Base-by-base conservation (phyloP, 1,140 invertebrate species). In the Brachionus rubens region DNA sequence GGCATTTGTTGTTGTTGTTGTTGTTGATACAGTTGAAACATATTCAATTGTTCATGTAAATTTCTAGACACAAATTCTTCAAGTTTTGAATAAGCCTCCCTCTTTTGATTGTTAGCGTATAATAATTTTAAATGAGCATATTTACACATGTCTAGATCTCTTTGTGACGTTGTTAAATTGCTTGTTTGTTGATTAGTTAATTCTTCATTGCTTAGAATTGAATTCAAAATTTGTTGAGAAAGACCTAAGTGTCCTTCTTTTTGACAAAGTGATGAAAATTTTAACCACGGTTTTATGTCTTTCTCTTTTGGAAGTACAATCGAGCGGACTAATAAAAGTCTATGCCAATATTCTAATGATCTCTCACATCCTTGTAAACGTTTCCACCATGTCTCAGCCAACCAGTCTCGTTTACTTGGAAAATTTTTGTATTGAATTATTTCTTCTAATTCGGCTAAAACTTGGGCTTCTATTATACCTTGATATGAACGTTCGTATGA, bases 401-500 rank as follows among this genome's bases (percentile, higher is more conserved):
- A 91, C 0, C 89, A 91, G 3, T 89, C 88, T 77, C 92, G 86
- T 77, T 92, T 87, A 83, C 97, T 94, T 0, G 90, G 91, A 5
- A 96, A 90, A 12, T 96, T 83, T 82, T 96, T 93, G 81, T 93
- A 99, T 79, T 96, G 93, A 76, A 98, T 93, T 0, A 96, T 94
- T 87, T 98, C 94, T 82, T 98, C 95, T 33, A 98, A 81, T 84
- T 98, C 95, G 0, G 92, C 90, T 14, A 78, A 48, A 21, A 54
- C 47, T 72, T 78, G 78, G 36, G 78, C 78, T 56, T 67, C 48
- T 33, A 67, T 33, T 10, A 68, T 65, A 12, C 59, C 83, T 19
- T 93, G 93, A 82, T 99, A 98, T 12, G 96, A 96, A 80, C 96
- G 87, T 81, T 96, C 94, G 81, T 99, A 99, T 78, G 94, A 98